Evolutionary conservation across 2,113 vertebrate genomes (phyloP).

Genomic region (Zosterops borbonicus): DNA sequence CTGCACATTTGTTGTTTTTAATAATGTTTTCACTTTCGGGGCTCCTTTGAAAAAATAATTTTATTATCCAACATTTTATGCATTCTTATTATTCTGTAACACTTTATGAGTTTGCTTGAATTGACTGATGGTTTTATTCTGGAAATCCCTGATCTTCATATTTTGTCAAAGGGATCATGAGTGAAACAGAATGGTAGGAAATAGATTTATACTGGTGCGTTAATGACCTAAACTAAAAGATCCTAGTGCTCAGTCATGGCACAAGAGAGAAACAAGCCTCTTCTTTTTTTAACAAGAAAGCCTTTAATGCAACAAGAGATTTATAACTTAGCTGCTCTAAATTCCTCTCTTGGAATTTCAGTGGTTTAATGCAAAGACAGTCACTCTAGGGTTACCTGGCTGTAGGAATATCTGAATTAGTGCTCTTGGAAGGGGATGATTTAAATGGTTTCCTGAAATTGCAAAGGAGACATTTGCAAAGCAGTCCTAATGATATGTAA

Average conservation of each 20-base stretch:
- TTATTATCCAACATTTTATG: background rate
- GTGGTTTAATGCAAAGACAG: background rate
- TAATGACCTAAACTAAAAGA: slow-evolving; percentile 28
- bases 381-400: background rate
- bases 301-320: background rate
- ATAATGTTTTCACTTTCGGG: slow-evolving; percentile 14
- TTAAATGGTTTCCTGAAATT: background rate
- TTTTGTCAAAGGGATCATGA: background rate
- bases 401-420: background rate
- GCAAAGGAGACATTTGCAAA: background rate
- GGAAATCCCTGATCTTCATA: background rate
- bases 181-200: background rate
- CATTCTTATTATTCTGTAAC: background rate
- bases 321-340: background rate
- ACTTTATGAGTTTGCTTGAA: slow-evolving; percentile 1
- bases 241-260: background rate
- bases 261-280: background rate
- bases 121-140: slow-evolving; percentile 21
- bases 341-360: background rate
- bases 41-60: background rate
- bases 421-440: background rate
- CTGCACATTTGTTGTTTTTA: slow-evolving; percentile 8
- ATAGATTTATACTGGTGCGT: slow-evolving; percentile 1
- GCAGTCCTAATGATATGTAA: background rate
- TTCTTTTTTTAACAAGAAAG: slow-evolving; percentile 19